These are phyloP conservation scores for Telmatochromis brachygnathus DNA, from an alignment of 2,113 vertebrate genomes.

Conservation along the genomic window DNA sequence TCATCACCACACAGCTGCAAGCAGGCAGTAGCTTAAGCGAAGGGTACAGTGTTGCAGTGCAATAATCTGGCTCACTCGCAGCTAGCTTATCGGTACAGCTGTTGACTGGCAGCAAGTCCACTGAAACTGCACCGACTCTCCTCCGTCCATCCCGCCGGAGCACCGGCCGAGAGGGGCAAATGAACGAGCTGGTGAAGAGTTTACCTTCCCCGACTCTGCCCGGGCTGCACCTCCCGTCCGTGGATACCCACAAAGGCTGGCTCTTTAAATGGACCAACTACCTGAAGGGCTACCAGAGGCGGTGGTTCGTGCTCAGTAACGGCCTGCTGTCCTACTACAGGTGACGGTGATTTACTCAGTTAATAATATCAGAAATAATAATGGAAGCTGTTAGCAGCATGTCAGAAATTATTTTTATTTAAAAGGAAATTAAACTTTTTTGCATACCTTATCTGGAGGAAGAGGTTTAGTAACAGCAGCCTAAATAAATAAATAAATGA, in stretches of 20 bases:
- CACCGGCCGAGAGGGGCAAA: not conserved
- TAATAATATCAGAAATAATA: not conserved
- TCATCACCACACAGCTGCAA: conserved; percentile 14
- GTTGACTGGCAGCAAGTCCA: not conserved
- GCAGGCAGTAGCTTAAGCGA: conserved; percentile 11
- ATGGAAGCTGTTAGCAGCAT: not conserved
- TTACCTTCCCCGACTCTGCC: conserved; percentile 61
- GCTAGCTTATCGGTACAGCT: conserved; percentile 31
- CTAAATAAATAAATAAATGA: not conserved
- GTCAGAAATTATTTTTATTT: not conserved
- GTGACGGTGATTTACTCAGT: conserved; percentile 41
- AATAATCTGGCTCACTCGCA: not conserved
- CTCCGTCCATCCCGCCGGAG: not conserved
- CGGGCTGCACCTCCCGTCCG: conserved; percentile 38
- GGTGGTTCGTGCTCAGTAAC: conserved; percentile 93
- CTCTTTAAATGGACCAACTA: conserved; percentile 97
- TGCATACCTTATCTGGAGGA: not conserved
- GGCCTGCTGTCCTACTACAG: conserved; percentile 93
- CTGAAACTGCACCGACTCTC: not conserved
- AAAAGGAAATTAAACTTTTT: not conserved
- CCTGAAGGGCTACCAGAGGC: conserved; percentile 90
- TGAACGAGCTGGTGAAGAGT: conserved; percentile 53
- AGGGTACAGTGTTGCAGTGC: not conserved
- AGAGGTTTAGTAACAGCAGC: not conserved
- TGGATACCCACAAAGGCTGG: conserved; percentile 81